phyloP scores from a whole-genome alignment of 2,113 vertebrate genomes.

The Paramisgurnus dabryanus region DNA sequence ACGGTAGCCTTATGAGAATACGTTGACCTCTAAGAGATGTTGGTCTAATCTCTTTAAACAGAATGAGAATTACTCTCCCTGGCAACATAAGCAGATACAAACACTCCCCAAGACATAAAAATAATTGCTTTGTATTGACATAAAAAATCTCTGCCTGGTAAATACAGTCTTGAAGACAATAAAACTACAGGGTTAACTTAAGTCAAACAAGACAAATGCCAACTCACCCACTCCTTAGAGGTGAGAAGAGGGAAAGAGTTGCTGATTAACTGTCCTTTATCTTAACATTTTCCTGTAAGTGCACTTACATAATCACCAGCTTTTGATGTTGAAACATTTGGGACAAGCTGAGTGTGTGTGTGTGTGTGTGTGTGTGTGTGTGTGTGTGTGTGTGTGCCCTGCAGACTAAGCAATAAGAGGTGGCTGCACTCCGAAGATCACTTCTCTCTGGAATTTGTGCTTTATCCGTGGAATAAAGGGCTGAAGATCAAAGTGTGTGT shows the following conservation, averaged over 20 bases:
- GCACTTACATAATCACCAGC: conserved; percentile 27
- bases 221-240: background rate
- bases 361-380: too few relatives aligned
- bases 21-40: conserved; percentile 29
- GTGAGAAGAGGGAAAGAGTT: conserved; percentile 13
- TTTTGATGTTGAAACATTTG: conserved; percentile 27
- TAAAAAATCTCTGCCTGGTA: conserved; percentile 16
- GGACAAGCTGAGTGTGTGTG: conserved; percentile 1
- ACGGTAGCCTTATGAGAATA: conserved; percentile 34
- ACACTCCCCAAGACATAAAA: conserved; percentile 38
- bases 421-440: background rate
- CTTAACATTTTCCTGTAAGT: conserved; percentile 11
- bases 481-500: conserved; percentile 27
- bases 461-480: background rate
- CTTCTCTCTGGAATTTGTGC: conserved; percentile 10
- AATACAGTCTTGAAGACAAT: conserved; percentile 13
- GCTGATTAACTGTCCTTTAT: conserved; percentile 34
- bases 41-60: conserved; percentile 34
- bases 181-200: background rate
- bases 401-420: background rate
- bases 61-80: conserved; percentile 26
- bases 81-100: conserved; percentile 36
- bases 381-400: conserved; percentile 5
- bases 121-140: conserved; percentile 35
- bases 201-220: background rate